phyloP scores from a whole-genome alignment of 2,797 vertebrate genomes.

The Gorsachius magnificus region DNA sequence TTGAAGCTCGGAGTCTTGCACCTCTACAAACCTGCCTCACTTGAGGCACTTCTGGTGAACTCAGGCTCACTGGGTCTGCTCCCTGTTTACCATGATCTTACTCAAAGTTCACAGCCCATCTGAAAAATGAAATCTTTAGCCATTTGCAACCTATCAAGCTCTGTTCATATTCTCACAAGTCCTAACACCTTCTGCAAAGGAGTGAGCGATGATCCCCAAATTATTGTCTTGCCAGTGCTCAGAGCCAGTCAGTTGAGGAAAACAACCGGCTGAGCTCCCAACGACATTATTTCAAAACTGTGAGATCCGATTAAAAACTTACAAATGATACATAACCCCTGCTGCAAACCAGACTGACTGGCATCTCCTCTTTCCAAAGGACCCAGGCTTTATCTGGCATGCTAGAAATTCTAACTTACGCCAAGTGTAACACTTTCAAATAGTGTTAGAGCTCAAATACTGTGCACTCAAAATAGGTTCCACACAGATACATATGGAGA shows the following conservation, averaged over 20 bases:
- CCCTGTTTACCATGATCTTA: background rate
- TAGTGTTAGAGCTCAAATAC: background rate
- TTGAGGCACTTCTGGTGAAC: background rate
- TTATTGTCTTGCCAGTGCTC: background rate
- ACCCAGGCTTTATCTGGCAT: background rate
- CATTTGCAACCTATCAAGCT: background rate
- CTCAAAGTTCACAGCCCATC: background rate
- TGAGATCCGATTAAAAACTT: background rate
- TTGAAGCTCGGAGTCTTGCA: background rate
- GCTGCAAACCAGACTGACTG: background rate
- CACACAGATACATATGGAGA: background rate
- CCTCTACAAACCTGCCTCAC: background rate
- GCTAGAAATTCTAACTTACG: background rate
- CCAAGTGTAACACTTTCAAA: background rate
- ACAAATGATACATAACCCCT: background rate
- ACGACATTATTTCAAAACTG: background rate
- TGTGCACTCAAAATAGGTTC: background rate
- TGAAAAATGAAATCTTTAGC: background rate
- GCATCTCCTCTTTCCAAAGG: background rate
- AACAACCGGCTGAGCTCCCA: background rate
- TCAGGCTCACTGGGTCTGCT: background rate
- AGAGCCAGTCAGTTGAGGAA: background rate
- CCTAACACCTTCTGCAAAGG: background rate
- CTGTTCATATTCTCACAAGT: accelerated
- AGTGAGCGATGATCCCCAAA: background rate